Evolutionary conservation across 37 sponge, comb jelly and placozoan genomes (phyloP).

Genomic region (Geodia barretti): DNA sequence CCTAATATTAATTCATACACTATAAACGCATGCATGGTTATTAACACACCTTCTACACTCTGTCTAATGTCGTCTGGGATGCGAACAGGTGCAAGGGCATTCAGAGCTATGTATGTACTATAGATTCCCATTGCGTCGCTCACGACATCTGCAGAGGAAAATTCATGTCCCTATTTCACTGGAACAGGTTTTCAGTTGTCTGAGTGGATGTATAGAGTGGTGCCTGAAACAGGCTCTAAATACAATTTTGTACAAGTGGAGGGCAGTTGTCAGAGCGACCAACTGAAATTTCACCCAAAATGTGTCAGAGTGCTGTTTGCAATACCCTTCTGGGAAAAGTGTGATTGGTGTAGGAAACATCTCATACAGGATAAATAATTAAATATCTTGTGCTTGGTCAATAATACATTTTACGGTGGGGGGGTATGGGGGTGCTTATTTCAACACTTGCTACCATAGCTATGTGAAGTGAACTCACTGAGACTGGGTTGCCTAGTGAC

Average conservation of each 20-base stretch:
- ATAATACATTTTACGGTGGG: no score
- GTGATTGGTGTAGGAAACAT: neutral
- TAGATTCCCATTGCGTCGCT: constrained; percentile 68
- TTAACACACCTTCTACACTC: constrained; percentile 73
- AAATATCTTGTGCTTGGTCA: no score
- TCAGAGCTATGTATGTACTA: constrained; percentile 57
- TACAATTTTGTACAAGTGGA: neutral
- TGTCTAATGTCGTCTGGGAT: constrained; percentile 65
- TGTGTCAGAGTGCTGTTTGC: neutral
- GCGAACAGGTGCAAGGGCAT: constrained; percentile 46
- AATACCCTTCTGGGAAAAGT: no score
- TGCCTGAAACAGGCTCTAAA: no score
- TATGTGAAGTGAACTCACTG: neutral
- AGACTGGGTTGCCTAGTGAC: neutral
- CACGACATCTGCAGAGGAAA: constrained; percentile 16
- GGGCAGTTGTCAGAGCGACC: no score
- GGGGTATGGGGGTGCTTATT: no score
- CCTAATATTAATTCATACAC: no score
- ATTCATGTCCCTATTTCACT: neutral
- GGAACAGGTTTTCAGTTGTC: neutral
- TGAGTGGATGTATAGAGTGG: neutral
- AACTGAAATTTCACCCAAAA: neutral
- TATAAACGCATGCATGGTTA: no score
- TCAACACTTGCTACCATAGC: no score
- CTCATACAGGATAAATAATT: neutral